Evolutionary conservation across 1,140 invertebrate species (phyloP).

Genomic region (Drosophila suzukii): DNA sequence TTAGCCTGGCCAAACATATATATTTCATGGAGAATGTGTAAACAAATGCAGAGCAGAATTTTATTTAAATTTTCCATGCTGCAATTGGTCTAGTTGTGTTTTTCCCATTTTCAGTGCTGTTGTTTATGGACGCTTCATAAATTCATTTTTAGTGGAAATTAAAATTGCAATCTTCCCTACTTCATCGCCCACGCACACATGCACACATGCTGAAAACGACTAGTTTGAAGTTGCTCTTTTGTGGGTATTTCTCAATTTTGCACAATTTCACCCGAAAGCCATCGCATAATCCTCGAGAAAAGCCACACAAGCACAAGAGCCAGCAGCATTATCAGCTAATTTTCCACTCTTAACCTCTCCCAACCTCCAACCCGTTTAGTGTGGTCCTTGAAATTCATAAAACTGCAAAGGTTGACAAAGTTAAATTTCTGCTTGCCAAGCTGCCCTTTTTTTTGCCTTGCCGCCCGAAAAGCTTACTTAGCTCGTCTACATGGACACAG

Average conservation of each 20-base stretch:
- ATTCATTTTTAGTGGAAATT: constrained; percentile 39
- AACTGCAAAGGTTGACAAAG: constrained; percentile 75
- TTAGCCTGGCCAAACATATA: constrained; percentile 25
- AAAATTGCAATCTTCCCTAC: constrained; percentile 21
- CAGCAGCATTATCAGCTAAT: constrained; percentile 42
- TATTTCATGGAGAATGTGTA: constrained; percentile 33
- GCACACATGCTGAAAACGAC: not conserved
- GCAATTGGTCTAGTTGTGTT: constrained; percentile 10
- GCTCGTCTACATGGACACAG: constrained; percentile 9
- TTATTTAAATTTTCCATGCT: constrained; percentile 20
- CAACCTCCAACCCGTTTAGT: constrained; percentile 5
- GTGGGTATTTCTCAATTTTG: constrained; percentile 9
- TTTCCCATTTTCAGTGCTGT: not conserved
- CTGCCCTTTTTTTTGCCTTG: not conserved
- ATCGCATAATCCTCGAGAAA: constrained; percentile 27
- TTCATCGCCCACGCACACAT: not conserved
- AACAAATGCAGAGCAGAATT: constrained; percentile 33
- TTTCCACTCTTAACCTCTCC: constrained; percentile 29
- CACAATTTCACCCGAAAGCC: not conserved
- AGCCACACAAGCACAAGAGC: constrained; percentile 23
- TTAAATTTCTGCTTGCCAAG: constrained; percentile 26
- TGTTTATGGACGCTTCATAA: constrained; percentile 30
- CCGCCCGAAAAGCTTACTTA: constrained; percentile 15
- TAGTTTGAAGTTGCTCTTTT: constrained; percentile 7
- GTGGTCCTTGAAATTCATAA: constrained; percentile 59